phyloP scores from a whole-genome alignment of 2,113 vertebrate genomes.

The Syrrhaptes paradoxus region DNA sequence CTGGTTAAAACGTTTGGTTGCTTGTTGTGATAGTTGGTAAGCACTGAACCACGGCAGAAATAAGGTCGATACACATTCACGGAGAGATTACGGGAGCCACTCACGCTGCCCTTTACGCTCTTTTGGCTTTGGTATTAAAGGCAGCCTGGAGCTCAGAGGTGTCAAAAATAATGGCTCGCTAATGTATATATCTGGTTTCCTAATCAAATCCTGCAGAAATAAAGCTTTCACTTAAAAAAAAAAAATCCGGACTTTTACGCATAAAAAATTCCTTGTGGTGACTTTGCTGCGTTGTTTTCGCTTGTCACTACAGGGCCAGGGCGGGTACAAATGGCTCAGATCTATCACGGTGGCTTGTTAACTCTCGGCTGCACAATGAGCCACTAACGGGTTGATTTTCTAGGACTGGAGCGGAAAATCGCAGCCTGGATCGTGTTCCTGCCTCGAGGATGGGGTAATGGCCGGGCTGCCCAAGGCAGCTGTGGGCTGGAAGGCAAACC shows the following conservation, averaged over 20 bases:
- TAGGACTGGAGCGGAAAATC: rapidly evolving
- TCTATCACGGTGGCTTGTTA: not conserved
- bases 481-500: not conserved
- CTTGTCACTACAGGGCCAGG: not conserved
- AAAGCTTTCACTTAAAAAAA: not conserved
- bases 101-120: not conserved
- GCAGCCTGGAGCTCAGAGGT: not conserved
- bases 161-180: not conserved
- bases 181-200: not conserved
- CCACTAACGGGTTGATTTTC: not conserved
- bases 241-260: not conserved
- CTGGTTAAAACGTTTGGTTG: not conserved
- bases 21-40: not conserved
- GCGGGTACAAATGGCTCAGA: not conserved
- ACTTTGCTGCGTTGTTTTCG: not conserved
- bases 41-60: not conserved
- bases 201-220: not conserved
- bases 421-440: rapidly evolving
- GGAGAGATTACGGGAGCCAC: not conserved
- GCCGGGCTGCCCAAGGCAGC: not conserved
- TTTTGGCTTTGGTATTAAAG: not conserved
- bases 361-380: not conserved
- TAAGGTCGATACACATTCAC: not conserved
- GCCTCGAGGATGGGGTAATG: not conserved
- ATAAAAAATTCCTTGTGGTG: not conserved